A percentile compares a stretch with the other conserved stretches of the same genome.
Evolutionary conservation across 1,140 invertebrate genomes (phyloP).

Genomic region (Ostrea edulis): DNA sequence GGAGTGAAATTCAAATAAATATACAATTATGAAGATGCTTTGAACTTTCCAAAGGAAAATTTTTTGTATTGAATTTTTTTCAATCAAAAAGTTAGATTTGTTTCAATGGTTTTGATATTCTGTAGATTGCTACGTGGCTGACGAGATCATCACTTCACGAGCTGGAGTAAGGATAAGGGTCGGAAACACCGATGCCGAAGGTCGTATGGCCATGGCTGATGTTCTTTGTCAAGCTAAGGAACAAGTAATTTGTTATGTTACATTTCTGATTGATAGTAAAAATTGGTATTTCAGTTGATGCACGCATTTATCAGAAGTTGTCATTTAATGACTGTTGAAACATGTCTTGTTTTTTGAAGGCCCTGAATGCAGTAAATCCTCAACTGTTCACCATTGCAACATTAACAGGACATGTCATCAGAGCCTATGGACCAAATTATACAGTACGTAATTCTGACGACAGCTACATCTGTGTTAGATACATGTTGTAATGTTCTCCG

Average conservation of each 20-base stretch:
- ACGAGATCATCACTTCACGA: slow-evolving; percentile 93
- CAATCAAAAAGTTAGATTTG: background rate
- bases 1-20: no score
- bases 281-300: no score
- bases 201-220: slow-evolving; percentile 96
- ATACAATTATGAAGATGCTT: no score
- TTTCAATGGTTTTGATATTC: slow-evolving; percentile 3
- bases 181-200: slow-evolving; percentile 97
- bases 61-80: background rate
- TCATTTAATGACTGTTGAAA: background rate
- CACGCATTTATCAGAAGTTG: slow-evolving; percentile 45
- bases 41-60: background rate
- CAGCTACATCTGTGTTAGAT: no score
- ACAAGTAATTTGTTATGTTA: slow-evolving; percentile 79
- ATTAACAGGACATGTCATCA: slow-evolving; percentile 91
- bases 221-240: slow-evolving; percentile 86
- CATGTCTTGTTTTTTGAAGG: slow-evolving; percentile 68
- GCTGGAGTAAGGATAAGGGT: slow-evolving; percentile 90
- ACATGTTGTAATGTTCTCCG: no score
- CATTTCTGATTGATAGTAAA: no score
- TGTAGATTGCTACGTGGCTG: slow-evolving; percentile 92
- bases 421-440: slow-evolving; percentile 89
- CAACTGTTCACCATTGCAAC: slow-evolving; percentile 97
- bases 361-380: slow-evolving; percentile 84
- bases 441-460: slow-evolving; percentile 82